Evolutionary conservation across 1,140 invertebrate species (phyloP), one percentile per base, ranked within the genome.

Genomic region (roundworm (Caenorhabditis elegans)): DNA sequence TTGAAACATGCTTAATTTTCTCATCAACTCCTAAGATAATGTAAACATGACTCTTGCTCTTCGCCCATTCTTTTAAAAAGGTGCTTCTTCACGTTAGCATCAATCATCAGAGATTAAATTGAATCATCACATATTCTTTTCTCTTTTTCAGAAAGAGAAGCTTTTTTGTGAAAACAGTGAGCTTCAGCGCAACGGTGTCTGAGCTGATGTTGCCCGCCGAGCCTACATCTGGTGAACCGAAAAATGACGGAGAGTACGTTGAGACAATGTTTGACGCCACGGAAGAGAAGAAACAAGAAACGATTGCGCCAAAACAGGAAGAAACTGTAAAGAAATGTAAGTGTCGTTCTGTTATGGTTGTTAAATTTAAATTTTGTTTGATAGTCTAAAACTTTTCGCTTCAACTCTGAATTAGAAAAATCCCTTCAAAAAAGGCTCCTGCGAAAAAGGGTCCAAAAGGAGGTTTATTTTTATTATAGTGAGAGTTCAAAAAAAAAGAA

Each of bases 131-230:
- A 22, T 43, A 19, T 70, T 22, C 6, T 70, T 36, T 31, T 15
- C 31, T 70, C 17, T 15, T 22, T 70, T 43, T 70, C 34, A 70
- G 19, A 13, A 39, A 70, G 15, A 70, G 60, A n/a, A 70, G 60
- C n/a, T 70, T 17, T 39, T 34, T 70, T 43, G 60, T 70, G 34
- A 70, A 70, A n/a, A 70, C 60, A 19, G 60, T 70, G 5, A 70
- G 60, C 60, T 70, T 70, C 34, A 70, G 60, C n/a, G 39, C 60
- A 39, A 70, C 60, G n/a, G 60, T 70, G 10, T 70, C 60, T 13
- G 60, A 70, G 13, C n/a, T 70, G n/a, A 39, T 24, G 0, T 24
- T 70, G 34, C 60, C 60, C 11, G 60, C 22, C 3, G 49, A 53
- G 22, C 49, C 49, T 53, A n/a, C 60, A 5, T 17, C 15, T 5